phyloP scores from a whole-genome alignment of 2,888 invertebrate genomes.

The Zootermopsis nevadensis region DNA sequence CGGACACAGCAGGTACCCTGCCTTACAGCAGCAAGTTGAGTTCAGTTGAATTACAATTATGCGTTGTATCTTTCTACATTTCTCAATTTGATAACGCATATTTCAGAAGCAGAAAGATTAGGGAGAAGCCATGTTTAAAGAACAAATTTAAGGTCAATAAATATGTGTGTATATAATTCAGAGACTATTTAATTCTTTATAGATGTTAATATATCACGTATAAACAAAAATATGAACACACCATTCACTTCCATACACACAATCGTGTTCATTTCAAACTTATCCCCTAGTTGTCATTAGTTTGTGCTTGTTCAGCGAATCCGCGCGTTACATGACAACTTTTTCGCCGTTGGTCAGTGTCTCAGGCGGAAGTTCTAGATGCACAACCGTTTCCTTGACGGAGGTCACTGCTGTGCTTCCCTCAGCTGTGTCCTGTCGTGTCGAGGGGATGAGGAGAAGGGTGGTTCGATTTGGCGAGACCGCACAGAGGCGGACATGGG shows the following conservation, averaged over 20 bases:
- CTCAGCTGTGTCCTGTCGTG: conserved; percentile 29
- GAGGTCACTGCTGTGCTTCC: conserved; percentile 40
- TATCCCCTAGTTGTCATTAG: too few relatives aligned
- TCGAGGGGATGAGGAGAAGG: conserved; percentile 54
- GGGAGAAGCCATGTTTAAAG: background rate
- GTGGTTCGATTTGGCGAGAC: conserved; percentile 57
- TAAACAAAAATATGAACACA: background rate
- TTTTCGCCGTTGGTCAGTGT: conserved; percentile 6
- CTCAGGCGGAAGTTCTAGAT: conserved; percentile 40
- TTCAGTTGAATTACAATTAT: too few relatives aligned
- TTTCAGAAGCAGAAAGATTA: background rate
- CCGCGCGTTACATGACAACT: conserved; percentile 1
- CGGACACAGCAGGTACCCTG: too few relatives aligned
- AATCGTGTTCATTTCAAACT: background rate
- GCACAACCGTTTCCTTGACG: conserved; percentile 47
- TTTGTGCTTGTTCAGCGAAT: too few relatives aligned
- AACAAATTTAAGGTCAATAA: background rate
- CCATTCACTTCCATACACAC: background rate
- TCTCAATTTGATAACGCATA: too few relatives aligned
- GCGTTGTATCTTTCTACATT: too few relatives aligned
- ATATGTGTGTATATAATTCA: background rate
- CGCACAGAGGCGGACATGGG: conserved; percentile 59
- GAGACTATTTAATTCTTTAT: background rate
- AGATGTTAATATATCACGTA: background rate
- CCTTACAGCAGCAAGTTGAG: too few relatives aligned